Conservation (phyloP, 1,140 invertebrate genomes). For the Caenorhabditis inopinata region DNA sequence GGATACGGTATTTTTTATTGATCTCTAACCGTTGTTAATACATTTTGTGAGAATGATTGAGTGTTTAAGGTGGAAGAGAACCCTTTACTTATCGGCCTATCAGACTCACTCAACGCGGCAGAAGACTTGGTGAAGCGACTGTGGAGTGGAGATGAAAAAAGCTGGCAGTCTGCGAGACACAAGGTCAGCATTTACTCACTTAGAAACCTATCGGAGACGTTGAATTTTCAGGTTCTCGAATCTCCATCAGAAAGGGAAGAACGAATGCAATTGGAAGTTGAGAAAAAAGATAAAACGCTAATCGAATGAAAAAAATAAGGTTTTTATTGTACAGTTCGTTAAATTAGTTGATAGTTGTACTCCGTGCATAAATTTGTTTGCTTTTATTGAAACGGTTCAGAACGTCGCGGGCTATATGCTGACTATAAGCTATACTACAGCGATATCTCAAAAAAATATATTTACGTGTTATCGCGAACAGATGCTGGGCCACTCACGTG, state of each 20-base stretch:
- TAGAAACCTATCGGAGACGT: background rate
- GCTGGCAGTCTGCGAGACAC: background rate
- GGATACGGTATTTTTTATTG: conserved; percentile 38
- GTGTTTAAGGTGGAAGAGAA: conserved; percentile 43
- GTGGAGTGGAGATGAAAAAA: conserved; percentile 38
- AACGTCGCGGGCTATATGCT: too few species aligned
- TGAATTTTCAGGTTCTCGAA: background rate
- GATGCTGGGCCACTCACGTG: too few species aligned
- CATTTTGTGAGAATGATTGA: background rate
- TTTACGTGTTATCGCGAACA: too few species aligned
- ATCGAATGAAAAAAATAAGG: background rate
- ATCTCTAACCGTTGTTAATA: too few species aligned
- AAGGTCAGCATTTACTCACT: background rate
- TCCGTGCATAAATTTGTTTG: too few species aligned
- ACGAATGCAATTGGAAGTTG: background rate
- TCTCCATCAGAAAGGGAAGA: conserved; percentile 10
- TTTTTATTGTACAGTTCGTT: too few species aligned
- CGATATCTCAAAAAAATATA: too few species aligned
- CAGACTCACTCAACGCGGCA: conserved; percentile 20
- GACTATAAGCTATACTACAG: too few species aligned
- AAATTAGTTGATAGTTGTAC: too few species aligned
- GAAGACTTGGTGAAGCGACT: conserved; percentile 40
- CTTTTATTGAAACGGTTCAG: too few species aligned
- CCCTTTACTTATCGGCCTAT: conserved; percentile 41
- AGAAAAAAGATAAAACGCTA: background rate